Evolutionary conservation across 2,888 invertebrate genomes (phyloP), one percentile per base, ranked within the genome.

Genomic region (Tipula confusa): DNA sequence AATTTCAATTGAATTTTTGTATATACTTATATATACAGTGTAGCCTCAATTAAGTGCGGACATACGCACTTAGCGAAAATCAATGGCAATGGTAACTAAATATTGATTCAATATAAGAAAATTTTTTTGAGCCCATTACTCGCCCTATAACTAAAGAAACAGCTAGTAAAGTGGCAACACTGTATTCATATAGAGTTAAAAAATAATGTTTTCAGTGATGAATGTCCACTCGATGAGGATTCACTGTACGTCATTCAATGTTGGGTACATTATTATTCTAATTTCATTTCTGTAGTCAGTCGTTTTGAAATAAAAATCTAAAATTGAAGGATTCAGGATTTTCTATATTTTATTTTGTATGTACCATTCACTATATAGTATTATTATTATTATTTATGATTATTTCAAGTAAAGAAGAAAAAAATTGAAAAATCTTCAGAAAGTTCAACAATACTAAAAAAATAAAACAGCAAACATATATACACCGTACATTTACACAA

Each of bases 321-420:
- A 64, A 24, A 64, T 64, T 64, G 64, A 64, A 64, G 24, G 64
- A 64, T 64, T 64, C 24, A 2, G 5, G 4, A 9, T 9, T 64
- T 64, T 24, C 24, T 24, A 13, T 64, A 0, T 64, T 64, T 24
- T 64, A 2, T 64, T 5, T 24, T 64, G 2, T n/a, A n/a, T n/a
- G 64, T 64, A 64, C 64, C 64, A 64, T 24, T 64, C 64, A 64
- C n/a, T n/a, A n/a, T n/a, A n/a, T n/a, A n/a, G n/a, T n/a, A n/a
- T 64, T 64, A 64, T 64, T 64, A 64, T 64, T 64, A 64, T 64
- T 24, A 64, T 64, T 64, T 64, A 64, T 64, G 64, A 64, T 64
- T 64, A 24, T 64, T 64, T 7, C n/a, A n/a, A n/a, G n/a, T n/a
- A n/a, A n/a, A n/a, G n/a, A n/a, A 24, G 43, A 43, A 64, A 7